Percentiles rank a stretch among this genome's conserved stretches.
Evolutionary conservation across 2,113 vertebrate genomes (phyloP).

Genomic region (Festucalex cinctus): DNA sequence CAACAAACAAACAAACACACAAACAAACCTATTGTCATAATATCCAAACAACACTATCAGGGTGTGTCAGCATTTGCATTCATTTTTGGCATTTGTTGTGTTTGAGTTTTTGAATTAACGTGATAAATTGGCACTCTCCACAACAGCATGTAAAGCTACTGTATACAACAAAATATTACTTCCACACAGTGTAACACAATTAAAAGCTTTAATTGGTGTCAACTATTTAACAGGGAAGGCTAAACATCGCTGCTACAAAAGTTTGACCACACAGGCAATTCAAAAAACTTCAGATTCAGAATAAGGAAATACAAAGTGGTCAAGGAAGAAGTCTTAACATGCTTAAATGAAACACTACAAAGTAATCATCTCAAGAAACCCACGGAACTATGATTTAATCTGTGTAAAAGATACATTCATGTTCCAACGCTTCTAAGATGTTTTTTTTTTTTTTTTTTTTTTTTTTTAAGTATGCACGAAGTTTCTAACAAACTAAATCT

Average conservation of each 20-base stretch:
- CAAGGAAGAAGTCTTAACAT: conserved; percentile 1
- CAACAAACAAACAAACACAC: no score
- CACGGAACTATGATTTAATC: background rate
- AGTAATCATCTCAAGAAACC: background rate
- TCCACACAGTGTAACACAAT: background rate
- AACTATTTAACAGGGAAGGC: conserved; percentile 35
- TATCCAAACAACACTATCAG: no score
- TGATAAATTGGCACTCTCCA: no score
- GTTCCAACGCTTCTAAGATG: background rate
- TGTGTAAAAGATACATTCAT: background rate
- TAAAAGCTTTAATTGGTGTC: conserved; percentile 56
- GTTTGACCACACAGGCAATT: conserved; percentile 12
- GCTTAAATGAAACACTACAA: background rate
- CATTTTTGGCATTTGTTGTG: no score
- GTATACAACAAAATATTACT: no score
- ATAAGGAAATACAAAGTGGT: conserved; percentile 7
- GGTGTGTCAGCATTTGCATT: no score
- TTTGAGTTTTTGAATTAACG: no score
- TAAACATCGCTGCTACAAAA: conserved; percentile 14
- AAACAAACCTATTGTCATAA: no score
- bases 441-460: background rate
- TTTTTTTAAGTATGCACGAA: background rate
- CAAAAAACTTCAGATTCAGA: background rate
- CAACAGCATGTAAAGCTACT: no score
- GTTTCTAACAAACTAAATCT: background rate